These are phyloP conservation scores for Calcarius lapponicus DNA, from an alignment of 2,797 vertebrate species.

Conservation along the genomic window DNA sequence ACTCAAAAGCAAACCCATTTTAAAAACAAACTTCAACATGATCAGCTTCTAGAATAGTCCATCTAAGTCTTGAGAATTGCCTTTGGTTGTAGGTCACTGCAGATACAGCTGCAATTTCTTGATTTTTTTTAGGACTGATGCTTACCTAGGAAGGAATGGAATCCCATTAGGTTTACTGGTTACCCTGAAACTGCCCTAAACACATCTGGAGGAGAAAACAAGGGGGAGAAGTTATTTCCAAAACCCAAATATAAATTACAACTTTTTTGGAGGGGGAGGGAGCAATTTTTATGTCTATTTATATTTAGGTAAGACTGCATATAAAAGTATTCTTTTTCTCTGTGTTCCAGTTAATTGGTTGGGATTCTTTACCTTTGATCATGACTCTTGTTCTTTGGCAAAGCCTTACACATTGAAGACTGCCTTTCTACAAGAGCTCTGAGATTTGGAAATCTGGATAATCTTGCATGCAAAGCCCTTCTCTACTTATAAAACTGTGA, in stretches of 20 bases:
- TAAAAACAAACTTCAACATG: background rate
- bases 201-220: background rate
- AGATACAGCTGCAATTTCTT: background rate
- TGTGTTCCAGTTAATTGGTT: background rate
- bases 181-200: background rate
- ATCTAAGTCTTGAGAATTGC: background rate
- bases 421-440: background rate
- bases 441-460: background rate
- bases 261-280: accelerated
- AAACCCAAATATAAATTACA: background rate
- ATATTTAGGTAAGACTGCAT: background rate
- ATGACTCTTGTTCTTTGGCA: background rate
- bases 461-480: background rate
- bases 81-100: background rate
- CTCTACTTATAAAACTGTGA: background rate
- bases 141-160: background rate
- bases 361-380: background rate
- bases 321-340: background rate
- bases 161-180: background rate
- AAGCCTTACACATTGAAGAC: background rate
- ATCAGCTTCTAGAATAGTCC: background rate
- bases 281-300: background rate
- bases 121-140: background rate
- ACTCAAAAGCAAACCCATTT: background rate
- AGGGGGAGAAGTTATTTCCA: background rate